These are phyloP conservation scores for Frieseomelitta varia DNA, from an alignment of 1,140 invertebrate species.

Conservation along the genomic window DNA sequence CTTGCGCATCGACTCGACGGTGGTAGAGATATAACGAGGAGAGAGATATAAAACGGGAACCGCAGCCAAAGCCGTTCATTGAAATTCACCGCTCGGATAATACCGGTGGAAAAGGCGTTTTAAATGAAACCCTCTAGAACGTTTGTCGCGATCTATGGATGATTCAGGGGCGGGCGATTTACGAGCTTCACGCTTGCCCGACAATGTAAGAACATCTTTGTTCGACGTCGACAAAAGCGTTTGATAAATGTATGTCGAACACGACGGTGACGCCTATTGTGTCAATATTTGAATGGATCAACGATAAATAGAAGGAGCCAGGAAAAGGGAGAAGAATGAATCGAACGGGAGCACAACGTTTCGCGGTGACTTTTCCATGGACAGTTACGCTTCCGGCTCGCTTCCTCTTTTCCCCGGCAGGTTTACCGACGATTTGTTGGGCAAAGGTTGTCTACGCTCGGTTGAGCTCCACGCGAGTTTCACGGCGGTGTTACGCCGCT, in stretches of 20 bases:
- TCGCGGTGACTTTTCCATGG: not conserved
- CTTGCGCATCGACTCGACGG: not conserved
- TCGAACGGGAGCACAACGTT: not conserved
- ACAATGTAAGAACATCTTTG: slow-evolving; percentile 44
- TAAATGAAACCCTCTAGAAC: not conserved
- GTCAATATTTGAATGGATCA: slow-evolving; percentile 45
- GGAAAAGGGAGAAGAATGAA: not conserved
- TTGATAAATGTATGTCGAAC: slow-evolving; percentile 37
- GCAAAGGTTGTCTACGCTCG: not conserved
- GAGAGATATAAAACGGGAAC: not conserved
- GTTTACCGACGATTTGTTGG: slow-evolving; percentile 33
- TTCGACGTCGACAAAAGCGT: slow-evolving; percentile 25
- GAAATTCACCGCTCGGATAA: slow-evolving; percentile 6
- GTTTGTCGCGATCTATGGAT: not conserved
- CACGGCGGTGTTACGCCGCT: not conserved
- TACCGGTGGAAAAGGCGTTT: not conserved
- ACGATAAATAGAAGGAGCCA: slow-evolving; percentile 6
- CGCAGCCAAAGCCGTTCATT: not conserved
- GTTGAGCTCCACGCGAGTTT: not conserved
- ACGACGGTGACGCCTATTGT: slow-evolving; percentile 19
- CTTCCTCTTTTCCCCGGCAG: not conserved
- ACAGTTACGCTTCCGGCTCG: not conserved
- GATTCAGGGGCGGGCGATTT: slow-evolving; percentile 22
- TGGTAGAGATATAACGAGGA: not conserved
- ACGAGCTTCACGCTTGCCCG: slow-evolving; percentile 28